A percentile compares a stretch with the other conserved stretches of the same genome.
Conservation (phyloP, 2,797 vertebrate species). For the Morus bassanus region DNA sequence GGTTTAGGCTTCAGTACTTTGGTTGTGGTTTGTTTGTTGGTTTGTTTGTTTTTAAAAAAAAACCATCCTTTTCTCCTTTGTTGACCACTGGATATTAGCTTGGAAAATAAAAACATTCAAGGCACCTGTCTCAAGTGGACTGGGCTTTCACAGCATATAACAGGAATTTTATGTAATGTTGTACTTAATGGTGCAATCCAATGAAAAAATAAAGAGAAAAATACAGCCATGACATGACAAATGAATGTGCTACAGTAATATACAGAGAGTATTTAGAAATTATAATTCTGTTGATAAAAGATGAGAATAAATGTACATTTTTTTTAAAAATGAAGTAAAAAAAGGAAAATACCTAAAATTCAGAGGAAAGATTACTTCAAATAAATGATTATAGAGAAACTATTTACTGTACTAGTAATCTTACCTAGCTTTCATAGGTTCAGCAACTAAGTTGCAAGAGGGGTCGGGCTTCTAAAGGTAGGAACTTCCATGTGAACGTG, state of each 20-base stretch:
- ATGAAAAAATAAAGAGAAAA: neutral
- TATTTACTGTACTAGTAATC: neutral
- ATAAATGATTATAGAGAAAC: neutral
- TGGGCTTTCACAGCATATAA: neutral
- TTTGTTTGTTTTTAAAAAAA: neutral
- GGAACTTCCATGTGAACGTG: rapidly evolving
- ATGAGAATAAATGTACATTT: neutral
- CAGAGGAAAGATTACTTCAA: neutral
- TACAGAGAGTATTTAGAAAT: neutral
- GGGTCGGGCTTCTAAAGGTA: neutral
- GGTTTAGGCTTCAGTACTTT: neutral
- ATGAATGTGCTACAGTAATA: neutral
- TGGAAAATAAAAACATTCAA: neutral
- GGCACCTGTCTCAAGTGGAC: neutral
- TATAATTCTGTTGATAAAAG: neutral
- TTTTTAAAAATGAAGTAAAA: neutral
- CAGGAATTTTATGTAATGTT: neutral
- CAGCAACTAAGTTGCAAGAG: neutral
- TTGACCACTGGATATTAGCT: neutral
- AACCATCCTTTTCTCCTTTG: neutral
- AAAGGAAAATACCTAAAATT: neutral
- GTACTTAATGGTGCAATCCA: neutral
- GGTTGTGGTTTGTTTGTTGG: too few relatives aligned
- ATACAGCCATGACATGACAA: neutral
- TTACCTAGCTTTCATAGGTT: neutral